Evolutionary conservation across 2,797 vertebrate species (phyloP).

Genomic region (Sebastes vulpes): DNA sequence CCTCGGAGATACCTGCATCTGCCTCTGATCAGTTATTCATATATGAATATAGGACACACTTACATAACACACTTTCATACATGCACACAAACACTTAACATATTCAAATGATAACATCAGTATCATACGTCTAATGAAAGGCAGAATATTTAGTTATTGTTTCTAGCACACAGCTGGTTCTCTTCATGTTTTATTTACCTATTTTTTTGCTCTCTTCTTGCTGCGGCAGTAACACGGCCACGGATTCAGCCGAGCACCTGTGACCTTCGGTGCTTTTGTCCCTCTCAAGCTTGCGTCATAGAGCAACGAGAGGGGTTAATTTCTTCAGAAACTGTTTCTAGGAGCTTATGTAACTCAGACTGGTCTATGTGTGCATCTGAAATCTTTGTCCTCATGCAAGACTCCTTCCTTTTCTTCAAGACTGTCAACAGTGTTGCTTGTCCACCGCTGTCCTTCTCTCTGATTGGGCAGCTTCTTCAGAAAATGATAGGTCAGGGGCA

Average conservation of each 20-base stretch:
- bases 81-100: too few relatives aligned
- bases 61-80: too few relatives aligned
- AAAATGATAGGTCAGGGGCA: background rate
- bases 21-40: too few relatives aligned
- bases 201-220: background rate
- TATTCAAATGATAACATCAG: too few relatives aligned
- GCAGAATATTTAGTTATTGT: background rate
- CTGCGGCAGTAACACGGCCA: background rate
- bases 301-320: background rate
- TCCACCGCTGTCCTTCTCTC: background rate
- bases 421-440: background rate
- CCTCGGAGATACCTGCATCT: too few relatives aligned
- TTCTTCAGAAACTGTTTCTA: conserved; percentile 3
- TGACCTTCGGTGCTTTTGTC: conserved; percentile 22
- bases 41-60: too few relatives aligned
- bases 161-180: background rate
- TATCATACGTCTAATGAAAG: background rate
- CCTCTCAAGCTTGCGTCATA: conserved; percentile 26
- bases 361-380: background rate
- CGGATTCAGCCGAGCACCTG: background rate
- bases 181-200: background rate
- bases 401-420: conserved; percentile 1
- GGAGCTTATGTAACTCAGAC: conserved; percentile 38
- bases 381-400: conserved; percentile 12
- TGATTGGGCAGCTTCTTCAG: background rate